Evolutionary conservation across 2,113 vertebrate species (phyloP).

Genomic region (Sorex araneus): DNA sequence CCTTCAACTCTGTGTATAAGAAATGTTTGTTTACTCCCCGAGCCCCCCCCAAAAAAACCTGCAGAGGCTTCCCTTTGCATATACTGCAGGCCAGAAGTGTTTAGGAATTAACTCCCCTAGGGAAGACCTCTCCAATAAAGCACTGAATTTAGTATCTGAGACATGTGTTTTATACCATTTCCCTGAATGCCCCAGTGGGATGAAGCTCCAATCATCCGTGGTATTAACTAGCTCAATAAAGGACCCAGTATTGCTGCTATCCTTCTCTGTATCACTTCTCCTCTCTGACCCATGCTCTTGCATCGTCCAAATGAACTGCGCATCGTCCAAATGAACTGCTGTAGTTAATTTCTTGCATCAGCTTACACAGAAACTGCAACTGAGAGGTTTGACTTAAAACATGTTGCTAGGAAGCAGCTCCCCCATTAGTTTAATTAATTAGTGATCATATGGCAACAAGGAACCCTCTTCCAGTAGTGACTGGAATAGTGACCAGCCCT

Average conservation of each 20-base stretch:
- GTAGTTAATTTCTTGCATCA: background rate
- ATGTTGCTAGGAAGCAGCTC: background rate
- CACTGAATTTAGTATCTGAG: background rate
- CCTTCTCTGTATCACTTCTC: background rate
- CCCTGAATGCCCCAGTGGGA: background rate
- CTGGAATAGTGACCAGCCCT: too few species aligned
- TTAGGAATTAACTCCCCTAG: background rate
- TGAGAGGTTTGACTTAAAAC: background rate
- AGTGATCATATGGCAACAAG: background rate
- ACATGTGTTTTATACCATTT: background rate
- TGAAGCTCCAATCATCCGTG: background rate
- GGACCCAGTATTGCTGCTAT: background rate
- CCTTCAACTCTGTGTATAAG: background rate
- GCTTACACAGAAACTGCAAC: background rate
- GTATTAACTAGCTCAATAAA: conserved; percentile 20
- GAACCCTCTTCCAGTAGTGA: background rate
- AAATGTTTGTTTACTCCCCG: background rate
- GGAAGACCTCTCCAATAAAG: background rate
- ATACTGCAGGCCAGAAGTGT: background rate
- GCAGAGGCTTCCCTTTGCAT: background rate
- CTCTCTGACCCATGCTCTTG: background rate
- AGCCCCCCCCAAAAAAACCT: too few species aligned
- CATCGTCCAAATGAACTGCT: background rate
- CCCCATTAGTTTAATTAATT: background rate
- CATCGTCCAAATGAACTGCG: background rate